Evolutionary conservation across 2,888 invertebrate genomes (phyloP), one percentile per base, ranked within the genome.

Genomic region (Pachycephus smyrnensis): DNA sequence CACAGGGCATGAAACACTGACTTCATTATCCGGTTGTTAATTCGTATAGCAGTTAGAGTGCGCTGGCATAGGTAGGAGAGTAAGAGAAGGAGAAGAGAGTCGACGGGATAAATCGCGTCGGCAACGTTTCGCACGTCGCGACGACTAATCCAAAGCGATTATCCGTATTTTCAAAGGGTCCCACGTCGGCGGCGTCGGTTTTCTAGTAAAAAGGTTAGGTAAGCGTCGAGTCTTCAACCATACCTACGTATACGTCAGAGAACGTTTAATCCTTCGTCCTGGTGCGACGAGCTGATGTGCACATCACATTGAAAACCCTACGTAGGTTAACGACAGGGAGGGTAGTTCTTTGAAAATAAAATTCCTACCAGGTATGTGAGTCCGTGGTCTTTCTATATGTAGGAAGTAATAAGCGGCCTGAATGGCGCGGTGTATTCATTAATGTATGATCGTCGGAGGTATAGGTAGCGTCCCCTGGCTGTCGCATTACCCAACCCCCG

Each of bases 21-120:
- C 91, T 91, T 91, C 90, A 91, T 91, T 91, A 91, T 89, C 88
- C 90, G 91, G 91, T 91, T 90, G 90, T 91, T 91, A 91, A 91
- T 90, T 87, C 90, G 69, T 9, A 55, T 23, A 55, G 55, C 55
- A 23, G 55, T 9, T 23, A 71, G 31, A 71, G 71, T 12, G 71
- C 32, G 71, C 77, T 33, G 37, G 31, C 73, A 12, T 36, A 68
- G 69, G 32, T 32, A 33, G 15, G 12, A 71, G 68, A 30, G 68
- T n/a, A 30, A 68, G 71, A 15, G 71, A 6, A 71, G 12, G 31
- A 9, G 71, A 71, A 33, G 71, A 4, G 71, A 33, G 71, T 32
- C 71, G 71, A 71, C 71, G 31, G 3, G 71, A 3, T 71, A 33
- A 33, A 71, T 71, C 32, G 31, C 71, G 4, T 71, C 55, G 55